A percentile compares a stretch with the other conserved stretches of the same genome.
These are phyloP conservation scores for Nasonia giraulti DNA, from an alignment of 1,140 invertebrate species.

Conservation along the genomic window DNA sequence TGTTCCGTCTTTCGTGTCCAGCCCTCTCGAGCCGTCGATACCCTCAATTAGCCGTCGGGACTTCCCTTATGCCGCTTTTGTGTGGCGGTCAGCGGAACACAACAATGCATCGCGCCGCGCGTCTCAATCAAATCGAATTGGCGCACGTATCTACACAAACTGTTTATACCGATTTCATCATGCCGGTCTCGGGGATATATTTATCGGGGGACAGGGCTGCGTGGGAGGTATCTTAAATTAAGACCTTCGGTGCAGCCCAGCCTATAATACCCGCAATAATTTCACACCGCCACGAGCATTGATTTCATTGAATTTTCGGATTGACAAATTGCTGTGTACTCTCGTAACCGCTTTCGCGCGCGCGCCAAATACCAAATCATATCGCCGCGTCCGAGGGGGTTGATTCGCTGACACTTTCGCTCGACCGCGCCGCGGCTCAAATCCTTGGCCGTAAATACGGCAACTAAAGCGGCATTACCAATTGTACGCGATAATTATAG, in stretches of 20 bases:
- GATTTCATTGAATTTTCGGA: slow-evolving; percentile 66
- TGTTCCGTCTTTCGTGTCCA: not conserved
- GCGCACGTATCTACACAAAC: not conserved
- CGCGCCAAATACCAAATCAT: slow-evolving; percentile 49
- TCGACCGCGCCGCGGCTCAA: not conserved
- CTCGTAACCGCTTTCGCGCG: not conserved
- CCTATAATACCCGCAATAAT: slow-evolving; percentile 44
- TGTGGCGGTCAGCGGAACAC: not conserved
- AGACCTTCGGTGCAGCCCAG: not conserved
- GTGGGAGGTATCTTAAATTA: slow-evolving; percentile 30
- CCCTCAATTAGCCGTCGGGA: slow-evolving; percentile 36
- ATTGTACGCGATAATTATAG: slow-evolving; percentile 75
- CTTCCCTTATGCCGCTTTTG: slow-evolving; percentile 17
- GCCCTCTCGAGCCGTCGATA: slow-evolving; percentile 21
- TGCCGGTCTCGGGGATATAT: not conserved
- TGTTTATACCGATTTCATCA: slow-evolving; percentile 2
- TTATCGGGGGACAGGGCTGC: not conserved
- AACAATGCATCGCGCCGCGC: not conserved
- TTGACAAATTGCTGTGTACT: not conserved
- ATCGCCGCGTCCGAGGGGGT: slow-evolving; percentile 53
- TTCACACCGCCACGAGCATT: slow-evolving; percentile 64
- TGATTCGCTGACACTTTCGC: slow-evolving; percentile 18
- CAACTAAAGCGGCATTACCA: slow-evolving; percentile 66
- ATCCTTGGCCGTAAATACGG: slow-evolving; percentile 52
- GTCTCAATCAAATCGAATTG: slow-evolving; percentile 30